Evolutionary conservation across 2,113 vertebrate genomes (phyloP).

Genomic region (Heptranchias perlo): DNA sequence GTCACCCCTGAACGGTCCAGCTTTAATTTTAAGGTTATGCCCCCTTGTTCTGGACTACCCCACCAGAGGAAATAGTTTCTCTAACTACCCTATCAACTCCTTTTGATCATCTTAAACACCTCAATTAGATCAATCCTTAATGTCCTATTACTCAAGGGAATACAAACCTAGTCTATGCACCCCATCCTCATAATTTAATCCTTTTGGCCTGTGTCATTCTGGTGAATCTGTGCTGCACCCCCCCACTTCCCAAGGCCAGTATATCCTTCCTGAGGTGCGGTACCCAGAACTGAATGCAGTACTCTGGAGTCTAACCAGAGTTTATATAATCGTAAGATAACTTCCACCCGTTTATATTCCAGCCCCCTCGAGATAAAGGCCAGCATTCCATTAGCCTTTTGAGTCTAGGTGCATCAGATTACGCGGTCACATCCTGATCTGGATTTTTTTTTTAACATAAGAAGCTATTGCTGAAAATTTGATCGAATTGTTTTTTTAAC

Average conservation of each 20-base stretch:
- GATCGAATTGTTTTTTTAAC: no score
- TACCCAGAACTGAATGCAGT: neutral
- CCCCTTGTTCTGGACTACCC: no score
- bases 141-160: neutral
- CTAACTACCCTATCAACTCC: neutral
- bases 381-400: neutral
- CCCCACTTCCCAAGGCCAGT: neutral
- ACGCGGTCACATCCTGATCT: no score
- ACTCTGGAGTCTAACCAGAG: neutral
- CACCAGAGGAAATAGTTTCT: no score
- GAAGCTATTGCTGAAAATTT: no score
- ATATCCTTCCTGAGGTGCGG: neutral
- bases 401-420: no score
- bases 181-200: neutral
- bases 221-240: neutral
- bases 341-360: no score
- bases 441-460: neutral
- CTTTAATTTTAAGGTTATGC: no score
- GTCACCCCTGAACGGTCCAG: no score
- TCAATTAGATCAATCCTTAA: neutral
- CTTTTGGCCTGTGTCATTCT: neutral
- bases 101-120: neutral
- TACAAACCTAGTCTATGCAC: neutral
- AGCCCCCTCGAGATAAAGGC: neutral
- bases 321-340: neutral